Evolutionary conservation across 2,888 invertebrate genomes (phyloP).

Genomic region (Chrysolina oricalcia): DNA sequence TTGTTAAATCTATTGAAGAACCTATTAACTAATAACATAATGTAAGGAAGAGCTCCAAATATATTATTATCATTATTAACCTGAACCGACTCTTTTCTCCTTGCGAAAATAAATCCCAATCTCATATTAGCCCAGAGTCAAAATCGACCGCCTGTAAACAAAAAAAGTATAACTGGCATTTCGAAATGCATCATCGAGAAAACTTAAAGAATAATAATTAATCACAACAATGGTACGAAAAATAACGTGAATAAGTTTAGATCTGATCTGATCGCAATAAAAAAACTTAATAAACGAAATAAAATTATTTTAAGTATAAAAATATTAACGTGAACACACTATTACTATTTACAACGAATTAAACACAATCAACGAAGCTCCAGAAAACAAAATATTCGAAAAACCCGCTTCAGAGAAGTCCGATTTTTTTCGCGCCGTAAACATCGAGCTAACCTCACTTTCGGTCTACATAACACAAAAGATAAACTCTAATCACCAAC

Average conservation of each 20-base stretch:
- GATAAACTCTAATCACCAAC: conserved; percentile 45
- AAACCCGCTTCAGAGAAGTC: conserved; percentile 51
- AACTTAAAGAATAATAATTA: conserved; percentile 64
- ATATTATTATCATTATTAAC: too few relatives aligned
- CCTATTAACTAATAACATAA: too few relatives aligned
- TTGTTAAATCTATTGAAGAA: too few relatives aligned
- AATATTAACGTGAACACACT: conserved; percentile 68
- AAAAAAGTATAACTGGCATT: conserved; percentile 52
- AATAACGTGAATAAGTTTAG: conserved; percentile 64
- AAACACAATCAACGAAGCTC: conserved; percentile 61
- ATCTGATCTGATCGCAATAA: conserved; percentile 65
- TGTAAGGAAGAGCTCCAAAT: too few relatives aligned
- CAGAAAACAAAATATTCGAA: conserved; percentile 43
- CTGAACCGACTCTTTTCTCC: not conserved
- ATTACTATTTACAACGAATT: conserved; percentile 69
- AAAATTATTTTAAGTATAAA: conserved; percentile 66
- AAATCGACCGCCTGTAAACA: conserved; percentile 49
- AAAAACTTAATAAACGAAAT: conserved; percentile 64
- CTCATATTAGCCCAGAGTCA: conserved; percentile 20
- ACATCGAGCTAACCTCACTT: conserved; percentile 47
- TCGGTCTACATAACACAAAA: conserved; percentile 47
- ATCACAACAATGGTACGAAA: conserved; percentile 70
- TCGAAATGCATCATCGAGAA: conserved; percentile 57
- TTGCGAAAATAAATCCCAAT: not conserved
- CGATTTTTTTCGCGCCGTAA: conserved; percentile 46